Conservation (phyloP, 2,113 vertebrate species). For the Pseudonaja textilis region DNA sequence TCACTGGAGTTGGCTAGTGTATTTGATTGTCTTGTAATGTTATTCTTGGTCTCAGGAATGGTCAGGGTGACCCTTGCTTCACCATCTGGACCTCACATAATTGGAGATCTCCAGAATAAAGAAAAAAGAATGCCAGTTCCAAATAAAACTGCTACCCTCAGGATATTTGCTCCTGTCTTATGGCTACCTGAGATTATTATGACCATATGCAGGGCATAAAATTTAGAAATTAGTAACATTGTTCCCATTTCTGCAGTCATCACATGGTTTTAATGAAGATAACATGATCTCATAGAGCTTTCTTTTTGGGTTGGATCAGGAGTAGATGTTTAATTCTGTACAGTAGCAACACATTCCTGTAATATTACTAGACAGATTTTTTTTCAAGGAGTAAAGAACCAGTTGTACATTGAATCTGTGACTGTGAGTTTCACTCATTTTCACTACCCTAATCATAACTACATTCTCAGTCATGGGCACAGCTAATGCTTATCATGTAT, state of each 20-base stretch:
- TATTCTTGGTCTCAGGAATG: neutral
- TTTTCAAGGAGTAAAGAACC: neutral
- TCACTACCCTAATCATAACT: constrained; percentile 50
- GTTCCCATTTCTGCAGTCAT: neutral
- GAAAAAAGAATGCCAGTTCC: neutral
- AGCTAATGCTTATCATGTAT: constrained; percentile 68
- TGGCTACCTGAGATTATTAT: neutral
- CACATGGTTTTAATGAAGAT: neutral
- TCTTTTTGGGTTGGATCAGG: neutral
- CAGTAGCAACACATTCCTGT: neutral
- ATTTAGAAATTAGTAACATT: neutral
- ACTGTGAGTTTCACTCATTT: constrained; percentile 50
- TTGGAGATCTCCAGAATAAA: neutral
- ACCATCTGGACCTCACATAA: neutral
- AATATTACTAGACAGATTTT: neutral
- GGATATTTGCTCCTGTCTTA: neutral
- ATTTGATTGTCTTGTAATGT: neutral
- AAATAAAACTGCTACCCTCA: neutral
- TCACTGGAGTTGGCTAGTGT: neutral
- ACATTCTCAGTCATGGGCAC: constrained; percentile 55
- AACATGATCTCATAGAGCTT: neutral
- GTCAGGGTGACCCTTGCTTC: neutral
- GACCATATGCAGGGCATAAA: neutral
- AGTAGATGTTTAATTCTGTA: neutral
- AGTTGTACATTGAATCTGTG: constrained; percentile 17